Evolutionary conservation across 2,113 vertebrate species (phyloP).

Genomic region (Phrynocephalus versicolor): DNA sequence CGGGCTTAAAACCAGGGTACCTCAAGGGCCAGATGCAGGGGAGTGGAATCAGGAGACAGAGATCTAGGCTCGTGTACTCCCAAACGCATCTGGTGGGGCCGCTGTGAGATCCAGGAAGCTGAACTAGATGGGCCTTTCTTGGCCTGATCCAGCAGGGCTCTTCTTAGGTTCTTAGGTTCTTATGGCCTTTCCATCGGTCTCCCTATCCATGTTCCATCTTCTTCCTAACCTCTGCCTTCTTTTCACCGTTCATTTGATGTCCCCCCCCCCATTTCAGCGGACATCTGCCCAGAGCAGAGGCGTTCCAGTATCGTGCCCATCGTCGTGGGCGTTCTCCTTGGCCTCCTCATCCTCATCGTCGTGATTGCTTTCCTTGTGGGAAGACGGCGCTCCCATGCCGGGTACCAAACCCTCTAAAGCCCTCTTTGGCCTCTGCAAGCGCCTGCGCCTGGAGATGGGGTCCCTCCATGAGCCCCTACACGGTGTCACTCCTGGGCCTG

Average conservation of each 20-base stretch:
- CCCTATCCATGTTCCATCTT: too few relatives aligned
- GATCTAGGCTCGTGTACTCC: too few relatives aligned
- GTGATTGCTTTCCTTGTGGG: slow-evolving; percentile 76
- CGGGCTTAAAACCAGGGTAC: too few relatives aligned
- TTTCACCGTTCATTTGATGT: neutral
- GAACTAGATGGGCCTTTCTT: too few relatives aligned
- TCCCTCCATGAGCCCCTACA: too few relatives aligned
- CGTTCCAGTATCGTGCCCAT: slow-evolving; percentile 74
- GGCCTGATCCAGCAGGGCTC: too few relatives aligned
- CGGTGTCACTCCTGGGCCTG: neutral
- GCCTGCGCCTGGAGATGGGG: neutral
- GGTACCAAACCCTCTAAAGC: slow-evolving; percentile 83
- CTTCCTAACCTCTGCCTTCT: neutral
- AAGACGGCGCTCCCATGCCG: slow-evolving; percentile 61
- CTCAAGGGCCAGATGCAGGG: too few relatives aligned
- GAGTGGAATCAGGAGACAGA: too few relatives aligned
- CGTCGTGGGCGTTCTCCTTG: slow-evolving; percentile 76
- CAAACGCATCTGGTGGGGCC: too few relatives aligned
- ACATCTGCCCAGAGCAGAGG: slow-evolving; percentile 64
- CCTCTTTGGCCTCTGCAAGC: too few relatives aligned
- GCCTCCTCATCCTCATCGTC: slow-evolving; percentile 80
- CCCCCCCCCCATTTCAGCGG: slow-evolving; percentile 59
- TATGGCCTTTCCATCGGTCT: neutral
- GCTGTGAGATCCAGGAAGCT: too few relatives aligned
- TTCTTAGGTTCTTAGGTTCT: too few relatives aligned